Conservation (phyloP, 1,140 invertebrate species). For the Diachasma alloeum region DNA sequence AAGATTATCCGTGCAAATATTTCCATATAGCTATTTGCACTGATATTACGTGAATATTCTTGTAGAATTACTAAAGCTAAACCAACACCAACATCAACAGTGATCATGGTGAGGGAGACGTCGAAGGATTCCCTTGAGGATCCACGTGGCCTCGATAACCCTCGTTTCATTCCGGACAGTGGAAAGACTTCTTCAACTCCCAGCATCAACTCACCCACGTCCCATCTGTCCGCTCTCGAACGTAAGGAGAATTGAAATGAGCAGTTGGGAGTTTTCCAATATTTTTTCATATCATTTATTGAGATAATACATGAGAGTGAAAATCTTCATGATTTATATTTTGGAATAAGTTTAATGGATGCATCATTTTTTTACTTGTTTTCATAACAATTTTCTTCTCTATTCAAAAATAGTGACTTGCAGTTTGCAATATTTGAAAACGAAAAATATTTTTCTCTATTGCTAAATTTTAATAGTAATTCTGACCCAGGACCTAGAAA, state of each 20-base stretch:
- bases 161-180: slow-evolving; percentile 46
- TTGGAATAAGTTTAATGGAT: too few species aligned
- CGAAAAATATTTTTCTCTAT: too few species aligned
- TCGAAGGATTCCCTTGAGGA: slow-evolving; percentile 32
- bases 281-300: slow-evolving; percentile 2
- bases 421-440: too few species aligned
- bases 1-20: background rate
- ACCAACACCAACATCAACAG: slow-evolving; percentile 32
- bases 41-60: slow-evolving; percentile 27
- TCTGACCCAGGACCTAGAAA: too few species aligned
- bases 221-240: slow-evolving; percentile 35
- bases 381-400: too few species aligned
- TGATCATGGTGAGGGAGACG: slow-evolving; percentile 36
- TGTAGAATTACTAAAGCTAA: background rate
- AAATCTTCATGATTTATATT: too few species aligned
- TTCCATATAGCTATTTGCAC: background rate
- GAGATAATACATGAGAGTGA: too few species aligned
- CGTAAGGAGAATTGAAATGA: slow-evolving; percentile 37
- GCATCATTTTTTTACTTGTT: too few species aligned
- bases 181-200: slow-evolving; percentile 44
- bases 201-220: slow-evolving; percentile 33
- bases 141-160: slow-evolving; percentile 48
- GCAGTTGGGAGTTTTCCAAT: background rate
- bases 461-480: too few species aligned
- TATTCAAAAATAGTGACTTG: too few species aligned